These are phyloP conservation scores for Forficula auricularia DNA, from an alignment of 1,140 invertebrate species.

Conservation along the genomic window DNA sequence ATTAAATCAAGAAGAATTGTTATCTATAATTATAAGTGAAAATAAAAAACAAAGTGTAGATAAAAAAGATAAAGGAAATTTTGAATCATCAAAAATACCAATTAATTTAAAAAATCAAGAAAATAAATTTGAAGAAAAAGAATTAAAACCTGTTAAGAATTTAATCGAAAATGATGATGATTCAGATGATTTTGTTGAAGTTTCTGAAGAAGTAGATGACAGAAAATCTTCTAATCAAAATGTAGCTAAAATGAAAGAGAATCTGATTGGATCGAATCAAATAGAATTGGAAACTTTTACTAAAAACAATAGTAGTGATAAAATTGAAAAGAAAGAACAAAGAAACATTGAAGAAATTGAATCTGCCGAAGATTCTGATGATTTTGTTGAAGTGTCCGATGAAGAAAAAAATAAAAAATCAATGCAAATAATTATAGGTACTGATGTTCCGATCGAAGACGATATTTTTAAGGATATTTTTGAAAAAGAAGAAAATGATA, in stretches of 20 bases:
- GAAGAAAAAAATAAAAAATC: slow-evolving; percentile 12
- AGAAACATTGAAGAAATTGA: slow-evolving; percentile 18
- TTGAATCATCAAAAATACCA: too few species aligned
- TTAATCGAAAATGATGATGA: slow-evolving; percentile 20
- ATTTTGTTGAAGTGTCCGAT: slow-evolving; percentile 36
- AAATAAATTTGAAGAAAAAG: too few species aligned
- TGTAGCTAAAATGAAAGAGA: neutral
- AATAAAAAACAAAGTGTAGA: slow-evolving; percentile 16
- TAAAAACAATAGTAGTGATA: too few species aligned
- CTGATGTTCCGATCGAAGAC: slow-evolving; percentile 15
- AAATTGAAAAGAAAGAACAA: too few species aligned
- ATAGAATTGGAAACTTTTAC: neutral
- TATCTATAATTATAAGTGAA: slow-evolving; percentile 23
- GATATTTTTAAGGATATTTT: slow-evolving; percentile 28
- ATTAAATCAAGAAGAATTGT: neutral
- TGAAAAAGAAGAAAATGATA: slow-evolving; percentile 3
- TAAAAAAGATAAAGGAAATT: too few species aligned
- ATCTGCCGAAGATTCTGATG: slow-evolving; percentile 34
- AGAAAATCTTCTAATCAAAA: too few species aligned
- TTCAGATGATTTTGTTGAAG: slow-evolving; percentile 11
- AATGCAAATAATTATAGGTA: slow-evolving; percentile 12
- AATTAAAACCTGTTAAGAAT: slow-evolving; percentile 14
- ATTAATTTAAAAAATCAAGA: too few species aligned
- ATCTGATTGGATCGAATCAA: neutral
- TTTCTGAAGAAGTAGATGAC: slow-evolving; percentile 12